phyloP scores from a whole-genome alignment of 2,888 invertebrate genomes.

The Callinectes sapidus region DNA sequence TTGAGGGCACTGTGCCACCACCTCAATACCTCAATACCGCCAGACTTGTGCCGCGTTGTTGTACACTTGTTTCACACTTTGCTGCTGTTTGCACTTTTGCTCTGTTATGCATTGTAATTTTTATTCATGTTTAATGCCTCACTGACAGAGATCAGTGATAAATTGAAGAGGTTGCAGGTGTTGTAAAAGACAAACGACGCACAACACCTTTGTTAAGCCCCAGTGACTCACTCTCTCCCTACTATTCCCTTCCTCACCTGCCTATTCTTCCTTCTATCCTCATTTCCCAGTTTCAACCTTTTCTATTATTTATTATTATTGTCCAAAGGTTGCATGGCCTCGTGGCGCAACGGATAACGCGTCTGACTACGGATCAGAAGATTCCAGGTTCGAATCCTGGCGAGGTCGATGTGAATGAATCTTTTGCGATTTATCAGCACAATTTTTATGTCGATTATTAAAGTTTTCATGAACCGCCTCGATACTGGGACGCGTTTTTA shows the following conservation, averaged over 20 bases:
- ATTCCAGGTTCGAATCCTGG: constrained; percentile 76
- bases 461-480: neutral
- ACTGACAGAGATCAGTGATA: neutral
- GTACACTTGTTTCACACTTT: neutral
- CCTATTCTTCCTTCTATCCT: too few species aligned
- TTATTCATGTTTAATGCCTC: neutral
- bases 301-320: too few species aligned
- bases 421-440: neutral
- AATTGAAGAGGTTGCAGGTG: too few species aligned
- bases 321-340: constrained; percentile 67
- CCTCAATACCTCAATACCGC: neutral
- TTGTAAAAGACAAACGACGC: too few species aligned
- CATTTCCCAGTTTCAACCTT: too few species aligned
- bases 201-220: too few species aligned
- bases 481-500: too few species aligned
- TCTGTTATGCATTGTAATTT: neutral
- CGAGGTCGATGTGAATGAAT: constrained; percentile 68
- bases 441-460: too few species aligned
- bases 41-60: neutral
- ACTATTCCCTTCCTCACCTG: too few species aligned
- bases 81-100: too few species aligned
- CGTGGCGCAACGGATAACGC: constrained; percentile 75
- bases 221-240: too few species aligned
- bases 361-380: constrained; percentile 76
- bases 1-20: neutral